Percentiles rank a stretch among this genome's conserved stretches.
Evolutionary conservation across 1,140 invertebrate species (phyloP).

Genomic region (Drosophila sechellia): DNA sequence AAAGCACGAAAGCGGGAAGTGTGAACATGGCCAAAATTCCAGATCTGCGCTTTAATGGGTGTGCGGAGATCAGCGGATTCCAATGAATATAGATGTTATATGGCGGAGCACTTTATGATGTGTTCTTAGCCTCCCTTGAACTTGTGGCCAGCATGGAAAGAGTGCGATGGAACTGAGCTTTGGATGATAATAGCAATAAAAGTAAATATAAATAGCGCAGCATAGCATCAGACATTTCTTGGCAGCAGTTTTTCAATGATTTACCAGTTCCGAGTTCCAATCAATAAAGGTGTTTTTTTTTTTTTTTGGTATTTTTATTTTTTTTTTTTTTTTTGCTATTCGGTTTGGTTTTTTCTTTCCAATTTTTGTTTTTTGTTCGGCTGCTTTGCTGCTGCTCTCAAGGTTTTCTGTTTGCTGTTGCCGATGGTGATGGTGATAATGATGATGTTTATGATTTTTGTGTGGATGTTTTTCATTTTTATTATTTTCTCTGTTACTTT

Average conservation of each 20-base stretch:
- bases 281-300: constrained; percentile 45
- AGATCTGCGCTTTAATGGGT: constrained; percentile 13
- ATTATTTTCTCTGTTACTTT: constrained; percentile 41
- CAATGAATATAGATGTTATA: neutral
- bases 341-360: constrained; percentile 31
- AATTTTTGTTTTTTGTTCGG: constrained; percentile 34
- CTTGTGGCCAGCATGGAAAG: neutral
- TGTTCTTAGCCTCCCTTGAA: constrained; percentile 27
- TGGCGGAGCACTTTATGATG: neutral
- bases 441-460: constrained; percentile 5
- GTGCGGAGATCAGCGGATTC: constrained; percentile 11
- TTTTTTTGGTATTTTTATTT: neutral
- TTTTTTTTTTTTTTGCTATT: too few species aligned
- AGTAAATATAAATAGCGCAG: constrained; percentile 11
- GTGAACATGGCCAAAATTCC: neutral
- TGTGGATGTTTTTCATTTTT: constrained; percentile 8
- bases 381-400: constrained; percentile 33
- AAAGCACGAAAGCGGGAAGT: neutral
- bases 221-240: constrained; percentile 21
- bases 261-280: constrained; percentile 49
- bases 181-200: constrained; percentile 33
- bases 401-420: constrained; percentile 44
- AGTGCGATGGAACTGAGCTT: constrained; percentile 1
- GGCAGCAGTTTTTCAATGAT: constrained; percentile 38
- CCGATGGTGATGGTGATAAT: constrained; percentile 27